Base-by-base conservation (phyloP, 2,888 invertebrate species). In the Megastigmus dorsalis region DNA sequence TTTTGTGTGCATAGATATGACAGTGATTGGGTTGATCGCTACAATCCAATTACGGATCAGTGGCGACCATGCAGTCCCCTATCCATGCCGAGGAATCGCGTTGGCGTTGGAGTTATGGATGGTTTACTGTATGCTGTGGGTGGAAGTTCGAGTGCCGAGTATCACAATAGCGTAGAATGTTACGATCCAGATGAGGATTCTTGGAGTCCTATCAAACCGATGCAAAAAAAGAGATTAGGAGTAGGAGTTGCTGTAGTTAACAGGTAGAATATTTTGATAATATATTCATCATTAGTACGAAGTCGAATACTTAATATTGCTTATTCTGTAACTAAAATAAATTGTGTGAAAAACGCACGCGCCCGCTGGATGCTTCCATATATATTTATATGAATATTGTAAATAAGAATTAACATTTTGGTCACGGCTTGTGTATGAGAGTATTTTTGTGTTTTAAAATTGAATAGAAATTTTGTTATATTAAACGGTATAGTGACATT, bases 81-180 rank as follows among this genome's bases (percentile, higher is more conserved):
- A 97, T 93, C 95, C 10, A 93, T 94, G 54, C 94, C 97, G 0
- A 89, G 97, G 57, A 96, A 97, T 88, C 91, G 97, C 82, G 94
- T 97, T 20, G 97, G 97, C 6, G 97, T 97, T 3, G 96, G 96
- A n/a, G 96, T 97, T 9, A 95, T 97, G 93, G 97, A 97, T 84
- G 96, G 95, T 26, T 89, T 95, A 77, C 89, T 97, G 70, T 97
- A 97, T 85, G 97, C 97, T 3, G 95, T 97, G 0, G 97, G 97
- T 0, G 97, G 97, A 0, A 95, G 96, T 2, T 94, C 95, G 6
- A 95, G 95, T 20, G 91, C 93, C 3, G 94, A 93, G 82, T 96
- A 95, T 87, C 97, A 97, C 84, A 94, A 92, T 85, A 93, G 95
- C 73, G 97, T 97, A 2, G 97, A 97, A 91, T 95, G 96, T 84